Conservation (phyloP, 2,113 vertebrate genomes). For the Crypturellus undulatus region DNA sequence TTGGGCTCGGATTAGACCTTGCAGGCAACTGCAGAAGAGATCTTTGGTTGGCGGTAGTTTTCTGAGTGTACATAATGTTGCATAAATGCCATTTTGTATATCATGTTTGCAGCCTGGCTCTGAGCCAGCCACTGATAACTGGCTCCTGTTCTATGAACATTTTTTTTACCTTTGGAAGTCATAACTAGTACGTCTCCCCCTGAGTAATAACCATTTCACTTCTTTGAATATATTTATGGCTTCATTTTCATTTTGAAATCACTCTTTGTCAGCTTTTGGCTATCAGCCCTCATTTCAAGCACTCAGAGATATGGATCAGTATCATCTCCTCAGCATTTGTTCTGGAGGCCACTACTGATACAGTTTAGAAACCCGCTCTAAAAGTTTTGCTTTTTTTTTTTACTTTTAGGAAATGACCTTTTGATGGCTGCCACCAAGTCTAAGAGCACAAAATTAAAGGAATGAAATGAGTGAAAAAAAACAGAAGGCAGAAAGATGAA, state of each 20-base stretch:
- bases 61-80: neutral
- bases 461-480: neutral
- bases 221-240: neutral
- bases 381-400: neutral
- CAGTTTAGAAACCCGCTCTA: neutral
- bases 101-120: neutral
- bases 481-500: neutral
- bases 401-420: neutral
- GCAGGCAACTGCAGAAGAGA: neutral
- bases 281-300: constrained; percentile 33
- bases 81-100: neutral
- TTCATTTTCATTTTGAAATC: constrained; percentile 40
- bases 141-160: neutral
- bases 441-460: neutral
- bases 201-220: neutral
- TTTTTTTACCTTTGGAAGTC: neutral
- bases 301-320: constrained; percentile 27
- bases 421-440: neutral
- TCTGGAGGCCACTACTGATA: neutral
- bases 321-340: neutral
- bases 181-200: neutral
- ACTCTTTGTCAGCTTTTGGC: constrained; percentile 6
- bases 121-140: neutral
- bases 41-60: neutral
- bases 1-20: neutral